These are phyloP conservation scores for Onychorhynchus coronatus DNA, from an alignment of 2,113 vertebrate genomes.

Conservation along the genomic window DNA sequence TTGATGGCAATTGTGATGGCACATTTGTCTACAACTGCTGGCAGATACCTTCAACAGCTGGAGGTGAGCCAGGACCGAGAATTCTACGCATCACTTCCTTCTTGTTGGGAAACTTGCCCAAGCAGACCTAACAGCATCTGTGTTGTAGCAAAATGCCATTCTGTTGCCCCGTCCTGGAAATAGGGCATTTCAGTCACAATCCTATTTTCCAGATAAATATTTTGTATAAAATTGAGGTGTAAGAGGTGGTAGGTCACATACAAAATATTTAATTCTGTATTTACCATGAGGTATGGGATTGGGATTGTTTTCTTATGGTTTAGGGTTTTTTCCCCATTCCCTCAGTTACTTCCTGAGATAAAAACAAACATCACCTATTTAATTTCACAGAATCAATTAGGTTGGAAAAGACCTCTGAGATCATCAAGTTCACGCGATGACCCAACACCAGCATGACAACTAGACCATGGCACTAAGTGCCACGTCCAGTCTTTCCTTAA, in stretches of 20 bases:
- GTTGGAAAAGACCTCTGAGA: neutral
- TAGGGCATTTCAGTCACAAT: neutral
- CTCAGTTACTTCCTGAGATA: no score
- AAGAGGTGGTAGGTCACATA: neutral
- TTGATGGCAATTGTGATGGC: accelerated
- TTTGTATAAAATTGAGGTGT: neutral
- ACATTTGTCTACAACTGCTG: accelerated
- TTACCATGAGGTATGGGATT: neutral
- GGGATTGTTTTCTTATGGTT: accelerated
- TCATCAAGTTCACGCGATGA: neutral
- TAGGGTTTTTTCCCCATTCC: neutral
- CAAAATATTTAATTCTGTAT: neutral
- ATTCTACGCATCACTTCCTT: neutral
- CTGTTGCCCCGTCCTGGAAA: neutral
- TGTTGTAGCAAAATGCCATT: accelerated
- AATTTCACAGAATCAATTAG: neutral
- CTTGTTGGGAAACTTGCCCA: neutral
- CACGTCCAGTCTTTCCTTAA: neutral
- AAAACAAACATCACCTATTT: neutral
- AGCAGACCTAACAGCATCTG: accelerated
- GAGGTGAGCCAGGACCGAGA: neutral
- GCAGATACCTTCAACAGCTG: neutral
- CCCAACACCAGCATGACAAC: neutral
- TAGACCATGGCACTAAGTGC: neutral
- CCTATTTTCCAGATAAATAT: neutral